Percentiles rank a stretch among this genome's conserved stretches.
Conservation (phyloP, 2,888 invertebrate genomes). For the Euplexia lucipara region DNA sequence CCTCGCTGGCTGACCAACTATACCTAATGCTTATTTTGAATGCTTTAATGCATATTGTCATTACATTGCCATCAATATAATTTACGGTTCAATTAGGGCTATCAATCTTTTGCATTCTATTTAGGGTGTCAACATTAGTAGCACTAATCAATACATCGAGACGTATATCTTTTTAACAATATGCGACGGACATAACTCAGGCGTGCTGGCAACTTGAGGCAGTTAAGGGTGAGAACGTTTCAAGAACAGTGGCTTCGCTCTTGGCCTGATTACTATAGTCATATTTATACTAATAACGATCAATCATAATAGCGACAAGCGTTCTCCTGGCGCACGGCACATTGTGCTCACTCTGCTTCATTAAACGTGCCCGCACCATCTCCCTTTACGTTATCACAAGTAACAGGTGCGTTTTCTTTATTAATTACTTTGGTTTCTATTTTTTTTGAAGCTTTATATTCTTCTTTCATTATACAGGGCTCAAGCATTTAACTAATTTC, state of each 20-base stretch:
- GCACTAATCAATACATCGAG: constrained; percentile 62
- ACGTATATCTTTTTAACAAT: constrained; percentile 74
- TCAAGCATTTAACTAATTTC: neutral
- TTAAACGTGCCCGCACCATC: constrained; percentile 72
- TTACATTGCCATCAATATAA: constrained; percentile 46
- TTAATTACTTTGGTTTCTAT: constrained; percentile 35
- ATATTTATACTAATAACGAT: constrained; percentile 84
- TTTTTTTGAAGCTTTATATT: constrained; percentile 1
- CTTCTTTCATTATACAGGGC: constrained; percentile 1
- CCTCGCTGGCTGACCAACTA: constrained; percentile 20
- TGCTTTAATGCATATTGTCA: constrained; percentile 44
- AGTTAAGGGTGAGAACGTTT: constrained; percentile 83
- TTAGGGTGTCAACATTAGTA: constrained; percentile 50
- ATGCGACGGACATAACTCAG: constrained; percentile 73
- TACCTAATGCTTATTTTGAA: constrained; percentile 30
- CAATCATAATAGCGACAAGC: constrained; percentile 81
- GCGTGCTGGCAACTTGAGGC: constrained; percentile 77
- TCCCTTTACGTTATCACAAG: constrained; percentile 51
- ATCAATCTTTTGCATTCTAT: constrained; percentile 58
- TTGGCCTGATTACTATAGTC: constrained; percentile 84
- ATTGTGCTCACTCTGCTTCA: constrained; percentile 71
- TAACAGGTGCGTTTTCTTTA: constrained; percentile 69
- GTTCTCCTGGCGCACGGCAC: constrained; percentile 68
- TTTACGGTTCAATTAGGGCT: constrained; percentile 43
- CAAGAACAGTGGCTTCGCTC: constrained; percentile 78